These are phyloP conservation scores for Mythimna loreyi DNA, from an alignment of 2,888 invertebrate genomes.

Conservation along the genomic window DNA sequence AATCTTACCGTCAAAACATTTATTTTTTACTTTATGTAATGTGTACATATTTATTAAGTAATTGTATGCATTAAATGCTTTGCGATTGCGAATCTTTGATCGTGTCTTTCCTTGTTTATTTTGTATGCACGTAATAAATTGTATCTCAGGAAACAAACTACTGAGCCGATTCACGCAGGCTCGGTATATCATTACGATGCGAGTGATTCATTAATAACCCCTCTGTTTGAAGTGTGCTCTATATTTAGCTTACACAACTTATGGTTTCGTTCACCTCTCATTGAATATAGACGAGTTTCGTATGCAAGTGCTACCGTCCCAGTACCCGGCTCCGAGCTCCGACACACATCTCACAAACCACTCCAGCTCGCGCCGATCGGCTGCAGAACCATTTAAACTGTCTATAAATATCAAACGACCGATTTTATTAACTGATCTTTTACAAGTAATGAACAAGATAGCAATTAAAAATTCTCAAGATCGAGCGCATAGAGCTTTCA, in stretches of 20 bases:
- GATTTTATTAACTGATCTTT: slow-evolving; percentile 57
- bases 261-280: slow-evolving; percentile 84
- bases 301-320: slow-evolving; percentile 65
- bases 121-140: slow-evolving; percentile 38
- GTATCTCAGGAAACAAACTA: slow-evolving; percentile 58
- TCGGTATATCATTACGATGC: slow-evolving; percentile 67
- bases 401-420: slow-evolving; percentile 59
- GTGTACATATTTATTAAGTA: neutral
- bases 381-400: slow-evolving; percentile 67
- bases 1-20: slow-evolving; percentile 3
- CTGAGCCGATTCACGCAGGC: slow-evolving; percentile 51
- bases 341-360: slow-evolving; percentile 29
- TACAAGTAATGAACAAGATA: slow-evolving; percentile 54
- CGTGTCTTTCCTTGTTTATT: slow-evolving; percentile 33
- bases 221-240: slow-evolving; percentile 75
- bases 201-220: slow-evolving; percentile 77
- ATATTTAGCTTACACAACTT: slow-evolving; percentile 82
- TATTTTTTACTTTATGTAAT: slow-evolving; percentile 16
- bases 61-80: neutral
- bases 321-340: slow-evolving; percentile 40
- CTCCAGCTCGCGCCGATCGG: slow-evolving; percentile 62
- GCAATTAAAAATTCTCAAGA: slow-evolving; percentile 62
- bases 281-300: slow-evolving; percentile 70
- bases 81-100: slow-evolving; percentile 7
- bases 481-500: slow-evolving; percentile 68